phyloP scores from a whole-genome alignment of 2,888 invertebrate genomes.

The Nudaria mundana region DNA sequence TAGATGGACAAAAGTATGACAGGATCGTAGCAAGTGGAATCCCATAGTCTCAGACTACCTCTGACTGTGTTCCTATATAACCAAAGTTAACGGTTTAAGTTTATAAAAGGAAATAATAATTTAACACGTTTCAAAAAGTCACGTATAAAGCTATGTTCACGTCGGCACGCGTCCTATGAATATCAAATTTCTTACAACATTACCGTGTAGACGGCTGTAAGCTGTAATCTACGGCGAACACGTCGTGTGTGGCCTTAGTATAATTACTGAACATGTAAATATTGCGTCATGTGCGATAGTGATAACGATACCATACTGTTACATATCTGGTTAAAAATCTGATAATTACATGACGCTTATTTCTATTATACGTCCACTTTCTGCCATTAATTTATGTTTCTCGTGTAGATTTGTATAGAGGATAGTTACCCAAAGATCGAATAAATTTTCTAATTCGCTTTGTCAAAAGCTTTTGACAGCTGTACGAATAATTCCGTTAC shows the following conservation, averaged over 20 bases:
- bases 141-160: conserved; percentile 23
- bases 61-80: conserved; percentile 1
- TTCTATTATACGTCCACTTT: too few relatives aligned
- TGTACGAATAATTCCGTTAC: too few relatives aligned
- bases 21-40: too few relatives aligned
- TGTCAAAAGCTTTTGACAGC: too few relatives aligned
- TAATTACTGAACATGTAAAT: conserved; percentile 34
- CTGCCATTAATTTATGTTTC: too few relatives aligned
- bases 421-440: too few relatives aligned
- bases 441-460: too few relatives aligned
- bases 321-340: too few relatives aligned
- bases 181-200: conserved; percentile 23
- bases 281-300: conserved; percentile 42
- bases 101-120: conserved; percentile 11
- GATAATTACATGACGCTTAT: too few relatives aligned
- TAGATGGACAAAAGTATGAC: too few relatives aligned
- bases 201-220: conserved; percentile 19
- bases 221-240: conserved; percentile 19
- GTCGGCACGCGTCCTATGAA: conserved; percentile 23
- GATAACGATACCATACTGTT: conserved; percentile 41
- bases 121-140: conserved; percentile 23
- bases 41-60: neutral
- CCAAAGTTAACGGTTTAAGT: conserved; percentile 14
- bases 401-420: too few relatives aligned
- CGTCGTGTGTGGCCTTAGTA: conserved; percentile 35